Evolutionary conservation across 2,797 vertebrate species (phyloP).

Genomic region (Eulemur rubriventer): DNA sequence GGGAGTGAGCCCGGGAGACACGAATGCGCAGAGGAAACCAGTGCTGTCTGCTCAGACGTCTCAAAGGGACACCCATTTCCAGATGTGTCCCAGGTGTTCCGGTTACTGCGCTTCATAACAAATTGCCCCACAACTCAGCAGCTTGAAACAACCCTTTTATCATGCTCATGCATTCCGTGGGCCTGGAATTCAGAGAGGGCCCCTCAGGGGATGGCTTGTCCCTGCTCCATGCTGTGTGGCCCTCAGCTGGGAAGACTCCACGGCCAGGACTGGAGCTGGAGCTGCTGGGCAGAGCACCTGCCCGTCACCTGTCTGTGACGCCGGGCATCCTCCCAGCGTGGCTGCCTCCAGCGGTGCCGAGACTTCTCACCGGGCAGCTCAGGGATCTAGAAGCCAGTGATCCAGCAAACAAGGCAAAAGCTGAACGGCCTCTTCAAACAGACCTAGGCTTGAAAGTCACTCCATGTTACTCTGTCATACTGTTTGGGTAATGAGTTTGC

Average conservation of each 20-base stretch:
- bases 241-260: neutral
- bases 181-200: neutral
- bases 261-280: neutral
- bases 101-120: fast-evolving
- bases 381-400: neutral
- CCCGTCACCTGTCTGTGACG: fast-evolving
- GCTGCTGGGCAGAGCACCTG: neutral
- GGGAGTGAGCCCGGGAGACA: neutral
- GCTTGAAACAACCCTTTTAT: neutral
- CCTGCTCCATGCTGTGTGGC: neutral
- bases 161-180: neutral
- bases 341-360: fast-evolving
- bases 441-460: neutral
- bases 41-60: neutral
- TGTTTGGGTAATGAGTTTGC: neutral
- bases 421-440: neutral
- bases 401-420: neutral
- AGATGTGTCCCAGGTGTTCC: neutral
- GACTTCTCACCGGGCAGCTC: neutral
- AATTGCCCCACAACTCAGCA: neutral
- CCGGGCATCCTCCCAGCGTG: neutral
- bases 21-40: neutral
- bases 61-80: neutral
- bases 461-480: neutral
- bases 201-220: neutral